Conservation (phyloP, 2,888 invertebrate genomes). For the Habroteleia sp. region DNA sequence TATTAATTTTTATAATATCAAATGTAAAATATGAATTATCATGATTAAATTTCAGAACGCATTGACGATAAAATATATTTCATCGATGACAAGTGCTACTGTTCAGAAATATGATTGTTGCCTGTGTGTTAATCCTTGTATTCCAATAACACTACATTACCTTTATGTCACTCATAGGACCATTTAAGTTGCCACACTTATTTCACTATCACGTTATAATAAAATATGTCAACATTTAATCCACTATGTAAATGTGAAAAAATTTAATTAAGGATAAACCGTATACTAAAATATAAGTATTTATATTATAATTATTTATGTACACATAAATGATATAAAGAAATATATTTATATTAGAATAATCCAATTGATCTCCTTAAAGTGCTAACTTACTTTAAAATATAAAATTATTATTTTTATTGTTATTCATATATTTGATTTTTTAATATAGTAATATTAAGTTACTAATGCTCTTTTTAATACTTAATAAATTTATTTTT, state of each 20-base stretch:
- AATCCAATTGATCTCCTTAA: too few relatives aligned
- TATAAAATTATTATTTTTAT: too few relatives aligned
- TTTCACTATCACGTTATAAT: constrained; percentile 27
- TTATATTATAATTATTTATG: too few relatives aligned
- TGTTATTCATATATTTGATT: too few relatives aligned
- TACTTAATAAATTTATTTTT: too few relatives aligned
- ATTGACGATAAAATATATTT: constrained; percentile 63
- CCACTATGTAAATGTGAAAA: constrained; percentile 9
- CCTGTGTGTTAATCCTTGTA: constrained; percentile 72
- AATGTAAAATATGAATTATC: constrained; percentile 30
- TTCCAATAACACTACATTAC: constrained; percentile 51
- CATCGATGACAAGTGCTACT: constrained; percentile 69
- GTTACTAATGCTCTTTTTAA: too few relatives aligned
- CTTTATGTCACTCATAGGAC: constrained; percentile 40
- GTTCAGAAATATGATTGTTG: constrained; percentile 75
- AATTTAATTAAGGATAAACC: too few relatives aligned
- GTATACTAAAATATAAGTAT: too few relatives aligned
- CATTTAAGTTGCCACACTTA: constrained; percentile 41
- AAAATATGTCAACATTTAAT: constrained; percentile 50
- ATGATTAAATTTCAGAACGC: constrained; percentile 59
- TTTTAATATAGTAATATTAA: too few relatives aligned
- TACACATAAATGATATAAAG: too few relatives aligned
- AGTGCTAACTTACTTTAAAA: too few relatives aligned
- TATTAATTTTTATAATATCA: neutral
- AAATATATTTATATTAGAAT: too few relatives aligned